A percentile compares a stretch with the other conserved stretches of the same genome.
These are phyloP conservation scores for Athripsodes cinereus DNA, from an alignment of 2,888 invertebrate species.

Conservation along the genomic window DNA sequence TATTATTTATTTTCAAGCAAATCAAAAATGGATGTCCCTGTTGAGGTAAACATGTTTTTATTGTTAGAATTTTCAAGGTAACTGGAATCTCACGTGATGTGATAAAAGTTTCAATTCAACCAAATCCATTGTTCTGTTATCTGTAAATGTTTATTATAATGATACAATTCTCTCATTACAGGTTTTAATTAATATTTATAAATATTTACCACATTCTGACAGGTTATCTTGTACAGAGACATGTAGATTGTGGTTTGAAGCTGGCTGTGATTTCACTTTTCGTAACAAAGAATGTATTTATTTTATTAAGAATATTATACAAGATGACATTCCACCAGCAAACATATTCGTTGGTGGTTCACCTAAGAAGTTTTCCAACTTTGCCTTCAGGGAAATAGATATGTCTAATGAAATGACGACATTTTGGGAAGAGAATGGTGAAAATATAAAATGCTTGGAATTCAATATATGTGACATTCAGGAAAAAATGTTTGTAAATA, in stretches of 20 bases:
- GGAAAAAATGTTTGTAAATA: slow-evolving; percentile 56
- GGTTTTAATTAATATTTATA: slow-evolving; percentile 59
- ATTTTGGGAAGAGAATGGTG: slow-evolving; percentile 56
- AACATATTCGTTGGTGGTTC: slow-evolving; percentile 43
- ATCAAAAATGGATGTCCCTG: slow-evolving; percentile 19
- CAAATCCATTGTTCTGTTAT: neutral
- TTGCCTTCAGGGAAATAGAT: slow-evolving; percentile 51
- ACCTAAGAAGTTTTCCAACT: slow-evolving; percentile 42
- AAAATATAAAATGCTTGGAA: slow-evolving; percentile 48
- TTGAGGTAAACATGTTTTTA: slow-evolving; percentile 16
- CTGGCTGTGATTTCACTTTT: slow-evolving; percentile 56
- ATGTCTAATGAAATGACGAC: slow-evolving; percentile 43
- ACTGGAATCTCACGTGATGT: slow-evolving; percentile 14
- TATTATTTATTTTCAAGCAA: neutral
- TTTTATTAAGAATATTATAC: slow-evolving; percentile 42
- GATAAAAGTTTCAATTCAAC: neutral
- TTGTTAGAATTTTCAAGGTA: slow-evolving; percentile 14
- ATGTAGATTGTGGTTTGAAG: slow-evolving; percentile 61
- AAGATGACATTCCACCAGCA: slow-evolving; percentile 38
- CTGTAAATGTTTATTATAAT: neutral
- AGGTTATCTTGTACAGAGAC: slow-evolving; percentile 59
- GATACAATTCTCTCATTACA: slow-evolving; percentile 34
- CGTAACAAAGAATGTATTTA: slow-evolving; percentile 48
- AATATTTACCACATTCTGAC: slow-evolving; percentile 59
- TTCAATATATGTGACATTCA: slow-evolving; percentile 57